A percentile compares a stretch with the other conserved stretches of the same genome.
These are phyloP conservation scores for Caligus rogercresseyi DNA, from an alignment of 1,140 invertebrate genomes.

Conservation along the genomic window DNA sequence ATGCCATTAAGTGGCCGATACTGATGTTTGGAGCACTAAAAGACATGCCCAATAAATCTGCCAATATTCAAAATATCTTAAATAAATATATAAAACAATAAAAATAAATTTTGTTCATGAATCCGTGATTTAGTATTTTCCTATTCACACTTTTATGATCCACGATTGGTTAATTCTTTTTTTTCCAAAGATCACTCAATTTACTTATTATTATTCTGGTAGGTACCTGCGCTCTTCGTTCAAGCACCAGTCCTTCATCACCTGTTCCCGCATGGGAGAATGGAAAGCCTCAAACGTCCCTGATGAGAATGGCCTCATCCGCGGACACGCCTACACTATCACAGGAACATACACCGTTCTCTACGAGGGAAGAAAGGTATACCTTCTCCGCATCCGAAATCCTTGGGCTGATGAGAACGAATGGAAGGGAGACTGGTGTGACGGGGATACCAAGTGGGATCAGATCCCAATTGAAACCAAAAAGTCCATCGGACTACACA, in stretches of 20 bases:
- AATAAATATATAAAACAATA: too few species aligned
- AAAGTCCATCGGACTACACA: constrained; percentile 26
- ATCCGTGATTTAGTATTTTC: too few species aligned
- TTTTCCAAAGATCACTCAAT: too few species aligned
- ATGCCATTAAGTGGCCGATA: too few species aligned
- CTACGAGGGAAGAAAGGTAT: background rate
- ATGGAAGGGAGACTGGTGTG: constrained; percentile 39
- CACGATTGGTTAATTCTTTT: too few species aligned
- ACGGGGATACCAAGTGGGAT: constrained; percentile 34
- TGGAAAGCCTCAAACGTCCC: constrained; percentile 30
- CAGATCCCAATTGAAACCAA: constrained; percentile 31
- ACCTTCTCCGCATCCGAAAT: constrained; percentile 34
- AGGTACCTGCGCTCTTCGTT: constrained; percentile 8
- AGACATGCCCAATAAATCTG: too few species aligned
- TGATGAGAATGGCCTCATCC: constrained; percentile 34
- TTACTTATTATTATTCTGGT: background rate
- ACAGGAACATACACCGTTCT: constrained; percentile 31
- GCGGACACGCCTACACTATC: constrained; percentile 37
- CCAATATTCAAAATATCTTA: too few species aligned
- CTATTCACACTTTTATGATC: too few species aligned
- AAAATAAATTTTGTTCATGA: too few species aligned
- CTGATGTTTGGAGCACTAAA: too few species aligned
- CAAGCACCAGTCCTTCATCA: constrained; percentile 38
- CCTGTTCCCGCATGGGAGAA: constrained; percentile 41
- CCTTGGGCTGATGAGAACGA: constrained; percentile 39